Percentiles rank a stretch among this genome's conserved stretches.
These are phyloP conservation scores for Chironomus tentans DNA, from an alignment of 2,888 invertebrate species.

Conservation along the genomic window DNA sequence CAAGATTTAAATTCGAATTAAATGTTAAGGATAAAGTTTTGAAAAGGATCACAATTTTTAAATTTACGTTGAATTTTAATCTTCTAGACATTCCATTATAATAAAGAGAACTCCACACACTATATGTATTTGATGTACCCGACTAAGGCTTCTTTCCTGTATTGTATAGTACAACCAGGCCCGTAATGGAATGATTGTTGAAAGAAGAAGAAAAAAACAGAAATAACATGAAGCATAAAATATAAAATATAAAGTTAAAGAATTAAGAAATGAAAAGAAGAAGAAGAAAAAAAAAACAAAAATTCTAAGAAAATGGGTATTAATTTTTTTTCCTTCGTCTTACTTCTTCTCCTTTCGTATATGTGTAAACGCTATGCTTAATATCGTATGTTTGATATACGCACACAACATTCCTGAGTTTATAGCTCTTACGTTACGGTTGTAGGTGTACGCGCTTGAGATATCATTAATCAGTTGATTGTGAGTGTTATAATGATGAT, in stretches of 20 bases:
- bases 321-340: slow-evolving; percentile 13
- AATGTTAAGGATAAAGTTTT: not conserved
- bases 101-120: too few species aligned
- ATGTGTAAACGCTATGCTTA: not conserved
- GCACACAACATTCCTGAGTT: not conserved
- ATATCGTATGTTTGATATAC: not conserved
- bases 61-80: not conserved
- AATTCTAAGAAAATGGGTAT: slow-evolving; percentile 26
- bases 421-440: not conserved
- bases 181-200: slow-evolving; percentile 9
- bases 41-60: too few species aligned
- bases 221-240: too few species aligned
- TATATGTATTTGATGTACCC: slow-evolving; percentile 3
- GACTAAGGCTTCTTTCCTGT: slow-evolving; percentile 7
- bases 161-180: too few species aligned
- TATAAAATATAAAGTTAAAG: slow-evolving; percentile 1
- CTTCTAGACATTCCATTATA: not conserved
- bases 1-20: too few species aligned
- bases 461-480: slow-evolving; percentile 7
- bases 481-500: not conserved
- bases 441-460: slow-evolving; percentile 15
- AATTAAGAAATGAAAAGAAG: slow-evolving; percentile 6
- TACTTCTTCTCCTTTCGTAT: not conserved
- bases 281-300: not conserved
- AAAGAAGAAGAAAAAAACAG: not conserved